Base-by-base conservation (phyloP, 2,113 vertebrate species). In the Notechis scutatus region DNA sequence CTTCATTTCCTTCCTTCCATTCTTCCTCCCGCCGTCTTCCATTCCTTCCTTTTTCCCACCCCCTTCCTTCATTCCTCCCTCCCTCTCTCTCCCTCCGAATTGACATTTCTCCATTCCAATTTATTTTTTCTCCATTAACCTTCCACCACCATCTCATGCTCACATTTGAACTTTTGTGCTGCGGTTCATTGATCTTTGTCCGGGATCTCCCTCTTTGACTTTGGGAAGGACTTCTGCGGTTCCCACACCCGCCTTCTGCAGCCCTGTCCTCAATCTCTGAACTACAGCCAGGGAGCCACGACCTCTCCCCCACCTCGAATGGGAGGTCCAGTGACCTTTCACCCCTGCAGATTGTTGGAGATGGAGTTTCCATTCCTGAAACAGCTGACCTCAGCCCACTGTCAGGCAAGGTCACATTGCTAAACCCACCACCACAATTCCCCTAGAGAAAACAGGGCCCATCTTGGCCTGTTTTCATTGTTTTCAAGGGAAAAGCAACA, bases 281-380 rank as follows among this genome's bases (percentile, higher is more conserved):
- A 95, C 92, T 50, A 39, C 39, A 74, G 0, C 0, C 29, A 85
- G 12, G 3, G 21, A 91, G 55, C 91, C 39, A 0, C 74, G 89
- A 91, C 92, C 93, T 91, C 89, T 0, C 0, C 15, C 47, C 3
- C 29, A 45, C 12, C 42, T 85, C 74, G 47, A 87, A 88, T 89
- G 24, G 26, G 4, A 39, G 81, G 12, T 94, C 74, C 81, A 26
- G 0, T 0, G 0, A 85, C 59, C 42, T 92, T 55, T 0, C 0
- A 23, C 0, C 0, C 61, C 61, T 91, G 34, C 34, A 74, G 92
- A 42, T 87, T 90, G 91, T 64, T 61, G 45, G 42, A 81, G 61
- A 92, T n/a, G 47, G 92, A 91, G 92, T 94, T 94, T 93, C 94
- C 93, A 96, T 64, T 23, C 87, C 52, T 9, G 7, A 1, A 23